These are phyloP conservation scores for Hypomecis punctinalis DNA, from an alignment of 2,888 invertebrate genomes.

Conservation along the genomic window DNA sequence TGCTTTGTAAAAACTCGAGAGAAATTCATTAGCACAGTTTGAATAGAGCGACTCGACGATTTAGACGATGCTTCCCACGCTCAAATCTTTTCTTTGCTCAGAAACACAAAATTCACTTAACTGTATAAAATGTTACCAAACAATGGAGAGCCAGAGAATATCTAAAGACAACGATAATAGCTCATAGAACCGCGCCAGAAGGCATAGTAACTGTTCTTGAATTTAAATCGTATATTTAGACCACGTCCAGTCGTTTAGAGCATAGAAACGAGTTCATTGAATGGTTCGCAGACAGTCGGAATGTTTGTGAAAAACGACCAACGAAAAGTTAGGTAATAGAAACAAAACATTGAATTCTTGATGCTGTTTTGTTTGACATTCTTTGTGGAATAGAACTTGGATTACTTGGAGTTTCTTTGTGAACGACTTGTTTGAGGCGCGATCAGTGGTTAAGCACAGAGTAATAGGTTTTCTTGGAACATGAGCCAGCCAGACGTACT, in stretches of 20 bases:
- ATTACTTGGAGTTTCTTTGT: conserved; percentile 25
- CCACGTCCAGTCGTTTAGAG: conserved; percentile 72
- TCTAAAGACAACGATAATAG: conserved; percentile 69
- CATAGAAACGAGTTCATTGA: conserved; percentile 81
- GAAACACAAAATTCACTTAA: conserved; percentile 48
- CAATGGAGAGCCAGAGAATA: conserved; percentile 62
- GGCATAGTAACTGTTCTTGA: conserved; percentile 74
- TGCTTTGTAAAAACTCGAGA: conserved; percentile 75
- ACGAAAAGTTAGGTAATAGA: conserved; percentile 71
- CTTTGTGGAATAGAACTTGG: conserved; percentile 34
- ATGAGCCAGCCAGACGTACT: neutral
- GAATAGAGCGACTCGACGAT: conserved; percentile 56
- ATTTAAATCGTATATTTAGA: conserved; percentile 81
- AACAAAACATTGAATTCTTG: conserved; percentile 65
- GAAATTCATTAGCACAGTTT: conserved; percentile 74
- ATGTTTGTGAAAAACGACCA: conserved; percentile 74
- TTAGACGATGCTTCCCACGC: conserved; percentile 59
- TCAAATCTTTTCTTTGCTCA: conserved; percentile 45
- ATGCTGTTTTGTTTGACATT: conserved; percentile 53
- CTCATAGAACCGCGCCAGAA: conserved; percentile 66
- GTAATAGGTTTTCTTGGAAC: conserved; percentile 8
- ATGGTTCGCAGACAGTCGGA: conserved; percentile 71
- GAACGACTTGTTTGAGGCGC: conserved; percentile 20
- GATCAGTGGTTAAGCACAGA: conserved; percentile 14
- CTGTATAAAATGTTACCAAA: conserved; percentile 42